Base-by-base conservation (phyloP, 2,888 invertebrate genomes). In the Cryptops parisi region DNA sequence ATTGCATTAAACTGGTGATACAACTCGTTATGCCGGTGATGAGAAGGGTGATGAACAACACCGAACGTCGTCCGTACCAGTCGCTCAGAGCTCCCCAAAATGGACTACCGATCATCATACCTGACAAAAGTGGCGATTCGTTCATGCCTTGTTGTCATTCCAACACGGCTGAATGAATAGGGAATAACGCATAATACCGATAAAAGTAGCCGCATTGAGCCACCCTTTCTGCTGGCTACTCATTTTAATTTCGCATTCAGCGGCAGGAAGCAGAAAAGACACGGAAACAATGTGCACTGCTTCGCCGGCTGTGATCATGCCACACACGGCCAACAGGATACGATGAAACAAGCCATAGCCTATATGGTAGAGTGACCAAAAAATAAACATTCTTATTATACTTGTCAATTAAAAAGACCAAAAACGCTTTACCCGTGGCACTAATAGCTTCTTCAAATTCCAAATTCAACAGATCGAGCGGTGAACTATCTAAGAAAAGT, bases 21-120 rank as follows among this genome's bases (percentile, higher is more conserved):
- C 27, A 1, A n/a, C 88, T 90, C 70, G 88, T 89, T 55, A 89
- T 67, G 54, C 82, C 90, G 72, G 91, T 90, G 77, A 89, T 81
- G 65, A 88, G 78, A 61, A 89, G 85, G 64, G 89, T 90, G 65
- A 82, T 84, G 63, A 91, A 84, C 60, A 91, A 78, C 60, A 90
- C 84, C 64, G 84, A 82, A 65, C 85, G 82, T 66, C 91, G 81
- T 52, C 91, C 91, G 61, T 85, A 70, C 51, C 85, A 79, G 73
- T 91, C 91, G 58, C 90, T 88, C 63, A 90, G 80, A 40, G 86
- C 85, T 62, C 90, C 90, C 89, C 90, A 90, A 62, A 82, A 79
- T 72, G 89, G 90, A 56, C 90, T 90, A 58, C 91, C 91, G 57
- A 84, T 82, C 88, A 91, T 88, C 90, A 91, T 91, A 54, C 87